A percentile compares a stretch with the other conserved stretches of the same genome.
Conservation (phyloP, 2,113 vertebrate genomes). For the Pollachius pollachius region DNA sequence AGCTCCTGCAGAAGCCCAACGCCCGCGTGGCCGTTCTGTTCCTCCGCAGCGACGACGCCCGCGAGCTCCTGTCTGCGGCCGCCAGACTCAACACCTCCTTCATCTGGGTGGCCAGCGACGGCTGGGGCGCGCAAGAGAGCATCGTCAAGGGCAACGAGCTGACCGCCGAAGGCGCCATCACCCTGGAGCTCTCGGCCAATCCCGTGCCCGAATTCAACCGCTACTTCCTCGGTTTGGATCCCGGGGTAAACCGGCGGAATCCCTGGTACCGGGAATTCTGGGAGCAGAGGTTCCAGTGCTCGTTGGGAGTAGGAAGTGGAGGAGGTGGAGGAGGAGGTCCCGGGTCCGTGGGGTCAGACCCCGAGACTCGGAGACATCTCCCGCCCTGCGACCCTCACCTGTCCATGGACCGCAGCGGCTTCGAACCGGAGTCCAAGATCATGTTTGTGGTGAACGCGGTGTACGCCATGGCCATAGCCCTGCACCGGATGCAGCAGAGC, state of each 20-base stretch:
- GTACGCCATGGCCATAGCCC: slow-evolving; percentile 91
- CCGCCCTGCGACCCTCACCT: slow-evolving; percentile 83
- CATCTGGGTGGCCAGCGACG: slow-evolving; percentile 97
- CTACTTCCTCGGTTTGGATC: slow-evolving; percentile 89
- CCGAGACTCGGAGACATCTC: slow-evolving; percentile 44
- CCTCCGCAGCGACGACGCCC: not conserved
- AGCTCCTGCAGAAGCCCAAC: slow-evolving; percentile 90
- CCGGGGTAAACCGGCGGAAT: slow-evolving; percentile 87
- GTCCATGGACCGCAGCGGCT: slow-evolving; percentile 84
- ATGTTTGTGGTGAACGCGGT: slow-evolving; percentile 99
- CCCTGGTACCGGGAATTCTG: slow-evolving; percentile 98
- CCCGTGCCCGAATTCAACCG: slow-evolving; percentile 87
- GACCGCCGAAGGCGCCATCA: slow-evolving; percentile 90
- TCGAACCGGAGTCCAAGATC: slow-evolving; percentile 97
- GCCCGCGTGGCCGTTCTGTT: slow-evolving; percentile 32
- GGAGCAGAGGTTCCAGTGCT: slow-evolving; percentile 98
- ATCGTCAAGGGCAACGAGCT: slow-evolving; percentile 93
- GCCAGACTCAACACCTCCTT: slow-evolving; percentile 91
- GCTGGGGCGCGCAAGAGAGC: slow-evolving; percentile 97
- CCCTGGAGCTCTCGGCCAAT: slow-evolving; percentile 91
- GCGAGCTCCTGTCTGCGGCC: slow-evolving; percentile 89
- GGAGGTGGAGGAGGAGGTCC: not conserved
- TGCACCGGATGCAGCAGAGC: slow-evolving; percentile 92
- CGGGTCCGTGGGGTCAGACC: not conserved
- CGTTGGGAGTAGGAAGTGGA: slow-evolving; percentile 71